Base-by-base conservation (phyloP, 2,888 invertebrate genomes). In the Dryobotodes eremita region DNA sequence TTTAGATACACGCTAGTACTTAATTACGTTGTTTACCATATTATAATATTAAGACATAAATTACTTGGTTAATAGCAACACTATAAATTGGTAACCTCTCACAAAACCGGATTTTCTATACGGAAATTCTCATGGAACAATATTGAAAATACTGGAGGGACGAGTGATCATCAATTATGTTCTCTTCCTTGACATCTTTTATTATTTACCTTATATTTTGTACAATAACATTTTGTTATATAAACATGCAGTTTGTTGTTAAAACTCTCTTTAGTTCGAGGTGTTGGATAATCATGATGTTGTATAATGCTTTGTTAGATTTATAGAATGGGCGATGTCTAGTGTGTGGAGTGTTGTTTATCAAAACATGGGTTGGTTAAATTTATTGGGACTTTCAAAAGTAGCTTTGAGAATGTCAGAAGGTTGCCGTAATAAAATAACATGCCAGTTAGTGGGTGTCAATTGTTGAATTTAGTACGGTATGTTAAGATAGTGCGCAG, bases 61-160 rank as follows among this genome's bases (percentile, higher is more conserved):
- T 79, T 62, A 77, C 75, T 59, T 46, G 26, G 48, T 55, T 84
- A 82, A 84, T 70, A 64, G 62, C 83, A 66, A 83, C 62, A 75
- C 72, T 79, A 71, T 82, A 84, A 72, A 81, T 81, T 64, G 65
- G 68, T 74, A 74, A 75, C 55, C 69, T 72, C 76, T 86, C 81
- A 88, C 88, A 90, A 87, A 89, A 87, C 80, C 79, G 82, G 73
- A 84, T 90, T 92, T 91, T 92, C 92, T 91, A 90, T 73, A 68
- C 86, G 90, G 92, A 92, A 83, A 83, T 70, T 83, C 79, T 78
- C 74, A 55, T 76, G 48, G 75, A 87, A 86, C 86, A 85, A 85
- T 87, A 90, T 89, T 84, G 85, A 86, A 88, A 85, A 88, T 83
- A 80, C 73, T 75, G 75, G 79, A 82, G 81, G 76, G 78, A 75